These are phyloP conservation scores for Tragelaphus strepsiceros DNA, from an alignment of 2,113 vertebrate species.

Conservation along the genomic window DNA sequence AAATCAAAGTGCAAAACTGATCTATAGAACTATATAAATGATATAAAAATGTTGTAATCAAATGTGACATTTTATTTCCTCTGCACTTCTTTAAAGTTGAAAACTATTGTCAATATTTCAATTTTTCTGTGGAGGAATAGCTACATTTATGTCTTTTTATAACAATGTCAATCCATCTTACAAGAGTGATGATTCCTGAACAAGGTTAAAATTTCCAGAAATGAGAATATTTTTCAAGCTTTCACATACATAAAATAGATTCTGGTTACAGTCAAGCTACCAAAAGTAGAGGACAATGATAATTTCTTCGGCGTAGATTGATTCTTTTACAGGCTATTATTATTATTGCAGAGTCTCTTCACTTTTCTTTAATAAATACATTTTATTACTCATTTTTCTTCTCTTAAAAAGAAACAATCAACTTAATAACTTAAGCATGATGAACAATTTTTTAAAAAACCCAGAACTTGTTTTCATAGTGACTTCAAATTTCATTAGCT, in stretches of 20 bases:
- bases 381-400: neutral
- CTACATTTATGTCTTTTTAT: neutral
- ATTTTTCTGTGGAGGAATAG: neutral
- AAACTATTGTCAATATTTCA: neutral
- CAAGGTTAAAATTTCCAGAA: neutral
- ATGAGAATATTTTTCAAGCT: neutral
- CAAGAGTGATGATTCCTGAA: neutral
- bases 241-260: neutral
- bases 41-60: neutral
- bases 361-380: neutral
- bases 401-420: neutral
- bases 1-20: slow-evolving; percentile 18
- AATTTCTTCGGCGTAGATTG: neutral
- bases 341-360: neutral
- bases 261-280: neutral
- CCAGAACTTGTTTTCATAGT: neutral
- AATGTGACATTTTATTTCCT: neutral
- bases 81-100: neutral
- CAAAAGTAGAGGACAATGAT: neutral
- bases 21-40: neutral
- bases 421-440: neutral
- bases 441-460: neutral
- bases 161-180: neutral
- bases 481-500: neutral
- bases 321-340: neutral